phyloP scores from a whole-genome alignment of 1,140 invertebrate genomes.

The Atta cephalotes region DNA sequence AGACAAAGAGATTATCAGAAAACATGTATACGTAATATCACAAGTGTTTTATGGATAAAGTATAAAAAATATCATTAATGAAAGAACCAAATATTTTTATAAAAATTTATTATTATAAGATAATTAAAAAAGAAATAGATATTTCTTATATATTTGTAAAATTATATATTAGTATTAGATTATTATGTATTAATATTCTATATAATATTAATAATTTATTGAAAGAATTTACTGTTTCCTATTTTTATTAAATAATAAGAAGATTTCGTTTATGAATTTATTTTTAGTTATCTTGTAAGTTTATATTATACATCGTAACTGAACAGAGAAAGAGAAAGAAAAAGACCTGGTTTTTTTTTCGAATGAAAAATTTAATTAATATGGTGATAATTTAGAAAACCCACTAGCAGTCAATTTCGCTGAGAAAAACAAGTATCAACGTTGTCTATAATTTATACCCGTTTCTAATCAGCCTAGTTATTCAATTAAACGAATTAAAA shows the following conservation, averaged over 20 bases:
- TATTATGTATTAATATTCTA: too few species aligned
- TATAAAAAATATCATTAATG: neutral
- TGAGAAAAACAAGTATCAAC: conserved; percentile 31
- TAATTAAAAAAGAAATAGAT: neutral
- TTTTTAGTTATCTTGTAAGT: neutral
- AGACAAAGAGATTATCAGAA: neutral
- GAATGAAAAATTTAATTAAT: conserved; percentile 21
- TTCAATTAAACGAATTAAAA: conserved; percentile 60
- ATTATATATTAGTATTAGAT: too few species aligned
- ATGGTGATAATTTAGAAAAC: conserved; percentile 22
- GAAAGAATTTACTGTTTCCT: neutral
- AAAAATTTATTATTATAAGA: neutral
- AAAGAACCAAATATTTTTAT: neutral
- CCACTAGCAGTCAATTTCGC: conserved; percentile 8
- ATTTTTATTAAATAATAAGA: conserved; percentile 16
- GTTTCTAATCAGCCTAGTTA: conserved; percentile 20
- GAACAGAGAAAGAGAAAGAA: neutral
- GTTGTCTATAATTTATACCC: conserved; percentile 39
- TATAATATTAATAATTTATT: neutral
- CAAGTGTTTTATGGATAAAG: neutral
- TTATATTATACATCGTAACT: neutral
- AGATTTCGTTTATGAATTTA: neutral
- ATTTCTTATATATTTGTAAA: too few species aligned
- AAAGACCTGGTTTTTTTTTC: conserved; percentile 5
- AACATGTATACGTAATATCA: neutral